Base-by-base conservation (phyloP, 2,888 invertebrate genomes). In the Theodoxus fluviatilis region DNA sequence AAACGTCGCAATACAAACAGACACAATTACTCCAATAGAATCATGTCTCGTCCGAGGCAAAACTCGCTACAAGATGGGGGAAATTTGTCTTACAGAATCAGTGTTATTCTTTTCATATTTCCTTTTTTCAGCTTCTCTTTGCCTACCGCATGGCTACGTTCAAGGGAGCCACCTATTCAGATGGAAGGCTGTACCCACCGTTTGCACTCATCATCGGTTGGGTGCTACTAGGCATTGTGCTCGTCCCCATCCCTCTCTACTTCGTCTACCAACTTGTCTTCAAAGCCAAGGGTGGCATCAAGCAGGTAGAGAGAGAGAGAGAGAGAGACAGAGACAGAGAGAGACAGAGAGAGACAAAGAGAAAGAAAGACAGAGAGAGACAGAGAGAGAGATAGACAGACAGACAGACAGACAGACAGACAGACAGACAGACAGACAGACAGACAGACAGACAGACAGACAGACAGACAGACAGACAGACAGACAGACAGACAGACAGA, bases 191-290 rank as follows among this genome's bases (percentile, higher is more conserved):
- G 2, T 82, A 74, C 73, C 81, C 81, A 1, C 31, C 72, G 40
- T 80, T 78, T 66, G 81, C 81, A 2, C 83, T 82, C 71, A 68
- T 64, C 2, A 77, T 81, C 38, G 83, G 81, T 28, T 82, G 81
- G 81, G 61, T 70, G 0, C 43, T 83, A 2, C 73, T 79, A 0
- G 67, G 33, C n/a, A 2, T 79, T 3, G 81, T 79, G 1, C 70
- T 82, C 37, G 66, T 74, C 22, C 83, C 82, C 0, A 78, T 82
- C 4, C 81, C 81, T 6, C 33, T 79, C 3, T 78, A 74, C 61
- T 80, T 81, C 55, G 1, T 81, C 0, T 80, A 78, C 69, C 76
- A 75, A 67, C 68, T 79, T 22, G 31, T 74, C 33, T n/a, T n/a
- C n/a, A n/a, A n/a, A n/a, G n/a, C n/a, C n/a, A n/a, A n/a, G n/a